Base-by-base conservation (phyloP, 2,797 vertebrate genomes). In the Caiman crocodilus region DNA sequence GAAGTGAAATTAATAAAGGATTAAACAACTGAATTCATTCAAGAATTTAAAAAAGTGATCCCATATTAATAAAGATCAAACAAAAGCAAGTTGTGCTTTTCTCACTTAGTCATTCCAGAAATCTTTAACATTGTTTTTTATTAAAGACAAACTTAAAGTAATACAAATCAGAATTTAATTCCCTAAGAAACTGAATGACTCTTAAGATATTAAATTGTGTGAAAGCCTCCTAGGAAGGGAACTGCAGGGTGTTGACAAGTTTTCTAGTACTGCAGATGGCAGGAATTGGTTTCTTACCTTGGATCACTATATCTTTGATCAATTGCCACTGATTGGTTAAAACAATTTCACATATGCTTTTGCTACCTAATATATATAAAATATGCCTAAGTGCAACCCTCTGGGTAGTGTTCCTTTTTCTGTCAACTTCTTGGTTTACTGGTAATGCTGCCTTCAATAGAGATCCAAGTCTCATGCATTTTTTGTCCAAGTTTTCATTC, bases 251-350 rank as follows among this genome's bases (percentile, higher is more conserved):
- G 28, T n/a, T 95, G 90, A 89, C 90, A 96, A 61, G 79, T 88
- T 92, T 82, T 90, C 79, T 69, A 73, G 63, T 88, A 82, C 42
- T 92, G 84, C 94, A 97, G 86, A 96, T 94, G 93, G 95, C 67
- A 71, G 61, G 82, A 94, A 60, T 93, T 82, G 84, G 69, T 94
- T 89, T 96, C 79, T 96, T 96, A 97, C 95, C 90, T 94, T 96
- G 96, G 85, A 67, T 96, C 82, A 85, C 89, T 86, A 94, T 94
- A 94, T 93, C 21, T 50, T 73, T 25, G 15, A 50, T 50, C 14
- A 50, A 73, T 50, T 73, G 94, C 28, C 79, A 94, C 92, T 89
- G 75, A 95, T 69, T 81, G 87, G 92, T 94, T 89, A 94, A 88
- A 93, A 28, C 23, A 73, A 23, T 14, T 42, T 14, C 42, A 14